phyloP scores from a whole-genome alignment of 2,113 vertebrate species.

The Polypterus senegalus region DNA sequence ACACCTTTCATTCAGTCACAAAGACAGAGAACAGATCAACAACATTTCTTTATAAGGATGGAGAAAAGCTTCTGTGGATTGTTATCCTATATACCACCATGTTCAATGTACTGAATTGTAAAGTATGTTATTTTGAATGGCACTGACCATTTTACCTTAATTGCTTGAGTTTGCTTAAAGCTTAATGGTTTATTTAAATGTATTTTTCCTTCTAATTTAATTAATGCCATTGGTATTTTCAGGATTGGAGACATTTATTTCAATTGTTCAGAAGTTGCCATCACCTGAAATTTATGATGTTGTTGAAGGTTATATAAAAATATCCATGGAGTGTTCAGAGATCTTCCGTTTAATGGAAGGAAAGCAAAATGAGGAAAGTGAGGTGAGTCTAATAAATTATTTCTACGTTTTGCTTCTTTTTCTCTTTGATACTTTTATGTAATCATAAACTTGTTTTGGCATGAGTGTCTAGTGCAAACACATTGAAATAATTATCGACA shows the following conservation, averaged over 20 bases:
- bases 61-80: no score
- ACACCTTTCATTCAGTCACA: no score
- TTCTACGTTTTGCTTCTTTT: neutral
- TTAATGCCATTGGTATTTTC: conserved; percentile 1
- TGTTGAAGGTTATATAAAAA: conserved; percentile 83
- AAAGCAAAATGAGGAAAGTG: conserved; percentile 55
- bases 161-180: neutral
- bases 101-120: no score
- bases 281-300: conserved; percentile 61
- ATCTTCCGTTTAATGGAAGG: conserved; percentile 73
- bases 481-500: neutral
- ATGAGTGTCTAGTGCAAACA: neutral
- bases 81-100: no score
- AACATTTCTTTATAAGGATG: no score
- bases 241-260: conserved; percentile 72
- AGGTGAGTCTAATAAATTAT: conserved; percentile 45
- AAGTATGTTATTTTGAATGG: neutral
- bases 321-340: conserved; percentile 82
- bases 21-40: no score
- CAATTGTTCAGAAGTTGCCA: conserved; percentile 58
- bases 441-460: neutral
- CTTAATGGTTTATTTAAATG: neutral
- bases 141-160: rapidly evolving
- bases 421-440: neutral
- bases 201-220: neutral